Conservation (phyloP, 2,113 vertebrate genomes). For the Limnothrissa miodon region DNA sequence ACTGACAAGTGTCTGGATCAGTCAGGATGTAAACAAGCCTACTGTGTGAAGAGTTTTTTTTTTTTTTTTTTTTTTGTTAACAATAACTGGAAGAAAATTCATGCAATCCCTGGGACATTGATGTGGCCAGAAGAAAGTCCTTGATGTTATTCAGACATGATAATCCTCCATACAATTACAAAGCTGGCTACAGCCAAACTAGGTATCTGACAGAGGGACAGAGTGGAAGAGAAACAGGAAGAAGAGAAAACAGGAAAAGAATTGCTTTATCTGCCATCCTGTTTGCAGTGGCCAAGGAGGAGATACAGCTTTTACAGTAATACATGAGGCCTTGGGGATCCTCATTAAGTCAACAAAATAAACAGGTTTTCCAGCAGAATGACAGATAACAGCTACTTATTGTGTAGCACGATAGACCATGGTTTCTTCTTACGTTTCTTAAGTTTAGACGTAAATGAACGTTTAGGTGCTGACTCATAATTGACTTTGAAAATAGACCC, state of each 20-base stretch:
- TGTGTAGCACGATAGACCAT: not conserved
- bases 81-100: not conserved
- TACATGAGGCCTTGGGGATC: not conserved
- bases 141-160: not conserved
- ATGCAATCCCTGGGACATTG: not conserved
- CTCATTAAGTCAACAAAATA: not conserved
- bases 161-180: not conserved
- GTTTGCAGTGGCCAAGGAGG: not conserved
- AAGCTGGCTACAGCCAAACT: not conserved
- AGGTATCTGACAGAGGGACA: not conserved
- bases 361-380: not conserved
- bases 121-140: not conserved
- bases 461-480: not conserved
- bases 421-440: not conserved
- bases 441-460: not conserved
- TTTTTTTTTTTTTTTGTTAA: no score
- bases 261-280: constrained; percentile 8
- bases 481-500: not conserved
- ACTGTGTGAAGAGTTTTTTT: not conserved
- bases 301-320: no score
- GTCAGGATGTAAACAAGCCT: not conserved
- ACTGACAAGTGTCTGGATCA: not conserved
- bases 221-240: not conserved
- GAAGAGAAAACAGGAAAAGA: not conserved
- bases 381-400: not conserved